Conservation (phyloP, 2,113 vertebrate genomes). For the Dendrocopos noguchii region DNA sequence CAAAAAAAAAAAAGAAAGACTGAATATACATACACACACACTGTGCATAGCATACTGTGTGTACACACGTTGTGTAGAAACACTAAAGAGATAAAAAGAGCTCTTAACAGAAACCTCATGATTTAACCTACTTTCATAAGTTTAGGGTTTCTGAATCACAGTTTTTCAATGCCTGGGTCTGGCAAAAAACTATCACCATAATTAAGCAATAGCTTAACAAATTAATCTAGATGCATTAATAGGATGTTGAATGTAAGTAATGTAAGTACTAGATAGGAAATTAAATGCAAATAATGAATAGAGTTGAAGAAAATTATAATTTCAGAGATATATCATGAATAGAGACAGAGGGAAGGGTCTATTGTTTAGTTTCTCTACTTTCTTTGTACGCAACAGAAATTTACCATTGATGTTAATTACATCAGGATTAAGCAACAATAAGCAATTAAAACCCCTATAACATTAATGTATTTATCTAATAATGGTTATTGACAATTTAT, state of each 20-base stretch:
- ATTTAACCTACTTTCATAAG: neutral
- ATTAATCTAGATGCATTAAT: neutral
- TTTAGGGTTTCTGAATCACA: neutral
- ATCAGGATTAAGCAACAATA: neutral
- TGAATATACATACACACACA: neutral
- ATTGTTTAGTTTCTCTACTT: neutral
- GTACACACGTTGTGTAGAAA: neutral
- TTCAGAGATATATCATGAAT: neutral
- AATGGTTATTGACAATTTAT: neutral
- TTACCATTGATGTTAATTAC: neutral
- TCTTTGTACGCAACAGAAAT: neutral
- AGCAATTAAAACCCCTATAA: neutral
- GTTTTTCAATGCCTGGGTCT: neutral
- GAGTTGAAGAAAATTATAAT: neutral
- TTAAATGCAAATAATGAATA: slow-evolving; percentile 24
- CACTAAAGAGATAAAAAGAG: neutral
- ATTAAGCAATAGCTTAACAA: slow-evolving; percentile 27
- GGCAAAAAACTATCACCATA: neutral
- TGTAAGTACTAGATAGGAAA: slow-evolving; percentile 26
- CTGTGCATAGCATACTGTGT: neutral
- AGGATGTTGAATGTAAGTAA: neutral
- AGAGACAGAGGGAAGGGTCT: neutral
- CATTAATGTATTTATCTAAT: neutral
- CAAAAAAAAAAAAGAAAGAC: neutral
- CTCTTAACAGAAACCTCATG: neutral